phyloP scores from a whole-genome alignment of 2,888 invertebrate species.

The Ceramica pisi region DNA sequence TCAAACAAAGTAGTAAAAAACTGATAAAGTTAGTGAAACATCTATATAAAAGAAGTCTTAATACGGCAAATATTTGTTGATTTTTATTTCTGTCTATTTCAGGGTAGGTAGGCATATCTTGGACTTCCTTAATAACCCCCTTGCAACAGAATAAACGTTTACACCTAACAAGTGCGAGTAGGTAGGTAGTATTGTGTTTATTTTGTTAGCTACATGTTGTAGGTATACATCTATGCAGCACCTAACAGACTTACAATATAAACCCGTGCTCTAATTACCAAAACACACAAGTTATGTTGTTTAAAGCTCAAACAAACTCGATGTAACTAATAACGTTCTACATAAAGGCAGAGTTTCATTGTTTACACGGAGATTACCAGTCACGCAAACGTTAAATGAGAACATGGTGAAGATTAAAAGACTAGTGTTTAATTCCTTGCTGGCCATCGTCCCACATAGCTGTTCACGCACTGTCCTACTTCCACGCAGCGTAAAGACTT shows the following conservation, averaged over 20 bases:
- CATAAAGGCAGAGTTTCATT: conserved; percentile 50
- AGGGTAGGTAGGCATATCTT: no score
- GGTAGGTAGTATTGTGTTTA: no score
- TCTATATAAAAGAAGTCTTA: no score
- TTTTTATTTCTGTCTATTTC: no score
- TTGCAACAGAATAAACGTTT: no score
- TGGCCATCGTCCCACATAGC: conserved; percentile 59
- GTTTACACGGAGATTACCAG: conserved; percentile 57
- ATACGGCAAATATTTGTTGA: no score
- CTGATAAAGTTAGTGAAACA: no score
- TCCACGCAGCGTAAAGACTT: conserved; percentile 46
- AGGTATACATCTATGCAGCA: no score
- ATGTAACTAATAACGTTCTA: conserved; percentile 26
- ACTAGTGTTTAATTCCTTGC: conserved; percentile 57
- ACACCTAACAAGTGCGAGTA: no score
- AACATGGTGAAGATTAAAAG: conserved; percentile 60
- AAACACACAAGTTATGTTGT: conserved; percentile 17
- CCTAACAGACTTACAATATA: not conserved
- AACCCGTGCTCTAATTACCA: conserved; percentile 5
- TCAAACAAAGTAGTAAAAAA: no score
- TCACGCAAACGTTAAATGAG: conserved; percentile 57
- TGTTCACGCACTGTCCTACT: conserved; percentile 61
- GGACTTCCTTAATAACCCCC: no score
- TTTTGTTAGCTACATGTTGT: no score
- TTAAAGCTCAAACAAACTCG: conserved; percentile 30